Evolutionary conservation across 2,888 invertebrate species (phyloP), one percentile per base, ranked within the genome.

Genomic region (Cephonodes hylas): DNA sequence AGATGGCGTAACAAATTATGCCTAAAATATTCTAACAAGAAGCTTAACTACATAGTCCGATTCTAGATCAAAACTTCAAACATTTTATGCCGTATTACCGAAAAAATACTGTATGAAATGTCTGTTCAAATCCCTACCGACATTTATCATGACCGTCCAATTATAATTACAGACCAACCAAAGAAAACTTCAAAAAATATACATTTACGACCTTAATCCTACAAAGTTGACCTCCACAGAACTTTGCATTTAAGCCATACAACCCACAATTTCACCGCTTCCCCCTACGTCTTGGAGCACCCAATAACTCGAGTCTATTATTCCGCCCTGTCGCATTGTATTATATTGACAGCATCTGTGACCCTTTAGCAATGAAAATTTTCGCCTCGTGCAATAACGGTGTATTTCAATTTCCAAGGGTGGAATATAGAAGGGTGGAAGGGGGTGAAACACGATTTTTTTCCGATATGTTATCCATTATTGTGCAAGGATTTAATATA

Each of bases 291-390:
- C 18, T 53, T 58, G 25, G 42, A 66, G 66, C 66, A 59, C 63
- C 64, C 44, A 66, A 65, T 67, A 59, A 70, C 72, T 67, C 63
- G 70, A 71, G 71, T 73, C 73, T 68, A 74, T 76, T 69, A 76
- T 73, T 69, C 69, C 68, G 61, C 64, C 66, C 65, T 58, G 66
- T 65, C 66, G 70, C 74, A 79, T 78, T 77, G 76, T 79, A 77
- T 81, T 81, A 78, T 74, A 81, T 79, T 64, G 76, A 63, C 72
- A 74, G 73, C 85, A 84, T 80, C 79, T 84, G 83, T 70, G 79
- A 74, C 79, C 75, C 75, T 69, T 71, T 77, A 71, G 67, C 70
- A 62, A 73, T 75, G 76, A 78, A 79, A 80, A 83, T 80, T 79
- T 80, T 73, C 80, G 77, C 73, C 68, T 62, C 60, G 64, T 68